These are phyloP conservation scores for Deilephila elpenor DNA, from an alignment of 2,888 invertebrate genomes.

Conservation along the genomic window DNA sequence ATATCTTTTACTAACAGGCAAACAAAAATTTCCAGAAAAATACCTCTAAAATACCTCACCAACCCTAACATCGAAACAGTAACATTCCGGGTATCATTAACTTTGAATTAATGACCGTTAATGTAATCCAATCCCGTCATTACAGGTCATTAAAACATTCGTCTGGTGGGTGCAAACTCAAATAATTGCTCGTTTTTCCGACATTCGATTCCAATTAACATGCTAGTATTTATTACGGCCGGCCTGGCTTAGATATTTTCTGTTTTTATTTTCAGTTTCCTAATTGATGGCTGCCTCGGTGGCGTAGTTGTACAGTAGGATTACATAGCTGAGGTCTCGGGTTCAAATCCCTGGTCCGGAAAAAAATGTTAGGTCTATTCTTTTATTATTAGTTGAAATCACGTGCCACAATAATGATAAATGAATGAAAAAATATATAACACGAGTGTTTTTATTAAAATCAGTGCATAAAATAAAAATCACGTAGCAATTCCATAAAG, in stretches of 20 bases:
- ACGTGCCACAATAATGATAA: too few species aligned
- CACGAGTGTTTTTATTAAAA: neutral
- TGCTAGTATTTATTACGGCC: conserved; percentile 36
- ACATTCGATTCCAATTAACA: conserved; percentile 39
- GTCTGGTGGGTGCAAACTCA: neutral
- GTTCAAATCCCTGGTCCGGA: too few species aligned
- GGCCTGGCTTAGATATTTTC: conserved; percentile 1
- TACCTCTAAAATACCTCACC: neutral
- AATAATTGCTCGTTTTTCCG: conserved; percentile 36
- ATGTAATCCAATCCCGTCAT: conserved; percentile 32
- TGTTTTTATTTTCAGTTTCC: neutral
- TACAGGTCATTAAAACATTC: conserved; percentile 36
- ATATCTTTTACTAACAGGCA: too few species aligned
- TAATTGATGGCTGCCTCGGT: too few species aligned
- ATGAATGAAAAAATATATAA: too few species aligned
- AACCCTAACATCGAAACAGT: neutral
- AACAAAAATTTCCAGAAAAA: too few species aligned
- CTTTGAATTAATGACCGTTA: conserved; percentile 31
- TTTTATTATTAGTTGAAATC: too few species aligned
- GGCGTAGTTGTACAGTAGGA: too few species aligned
- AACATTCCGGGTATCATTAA: conserved; percentile 8
- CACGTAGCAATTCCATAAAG: neutral
- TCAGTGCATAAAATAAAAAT: neutral
- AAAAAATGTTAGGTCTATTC: too few species aligned
- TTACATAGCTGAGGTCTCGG: too few species aligned